Percentiles rank a stretch among this genome's conserved stretches.
Conservation (phyloP, 2,888 invertebrate species). For the Temnothorax unifasciatus region DNA sequence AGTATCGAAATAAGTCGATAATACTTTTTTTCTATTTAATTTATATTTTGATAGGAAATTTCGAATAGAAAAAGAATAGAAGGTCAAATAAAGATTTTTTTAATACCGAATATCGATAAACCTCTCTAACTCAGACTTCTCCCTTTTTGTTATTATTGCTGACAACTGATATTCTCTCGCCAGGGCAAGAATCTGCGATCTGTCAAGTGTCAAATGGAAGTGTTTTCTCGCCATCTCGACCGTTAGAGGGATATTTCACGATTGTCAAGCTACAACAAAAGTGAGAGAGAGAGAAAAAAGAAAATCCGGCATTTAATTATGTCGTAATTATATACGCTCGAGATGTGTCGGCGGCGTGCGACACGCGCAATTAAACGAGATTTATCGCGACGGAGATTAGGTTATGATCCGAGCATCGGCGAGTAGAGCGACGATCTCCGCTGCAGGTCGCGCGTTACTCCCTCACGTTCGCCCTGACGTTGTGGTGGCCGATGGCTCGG, state of each 20-base stretch:
- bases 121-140: background rate
- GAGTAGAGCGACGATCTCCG: constrained; percentile 9
- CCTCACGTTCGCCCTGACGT: background rate
- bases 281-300: background rate
- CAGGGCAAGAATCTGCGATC: background rate
- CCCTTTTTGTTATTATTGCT: background rate
- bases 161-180: background rate
- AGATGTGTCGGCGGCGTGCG: constrained; percentile 21
- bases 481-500: constrained; percentile 77
- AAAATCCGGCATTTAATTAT: background rate
- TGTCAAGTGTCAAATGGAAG: constrained; percentile 12
- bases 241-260: background rate
- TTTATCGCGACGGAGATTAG: constrained; percentile 14
- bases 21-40: too few relatives aligned
- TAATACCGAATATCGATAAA: background rate
- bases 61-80: too few relatives aligned
- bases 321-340: background rate
- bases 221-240: background rate
- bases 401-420: constrained; percentile 6
- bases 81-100: too few relatives aligned
- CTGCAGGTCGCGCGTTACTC: constrained; percentile 1
- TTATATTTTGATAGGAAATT: too few relatives aligned
- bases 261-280: background rate
- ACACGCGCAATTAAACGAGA: background rate
- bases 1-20: background rate